These are phyloP conservation scores for Ceratosolen fusciceps DNA, from an alignment of 1,140 invertebrate genomes.

Conservation along the genomic window DNA sequence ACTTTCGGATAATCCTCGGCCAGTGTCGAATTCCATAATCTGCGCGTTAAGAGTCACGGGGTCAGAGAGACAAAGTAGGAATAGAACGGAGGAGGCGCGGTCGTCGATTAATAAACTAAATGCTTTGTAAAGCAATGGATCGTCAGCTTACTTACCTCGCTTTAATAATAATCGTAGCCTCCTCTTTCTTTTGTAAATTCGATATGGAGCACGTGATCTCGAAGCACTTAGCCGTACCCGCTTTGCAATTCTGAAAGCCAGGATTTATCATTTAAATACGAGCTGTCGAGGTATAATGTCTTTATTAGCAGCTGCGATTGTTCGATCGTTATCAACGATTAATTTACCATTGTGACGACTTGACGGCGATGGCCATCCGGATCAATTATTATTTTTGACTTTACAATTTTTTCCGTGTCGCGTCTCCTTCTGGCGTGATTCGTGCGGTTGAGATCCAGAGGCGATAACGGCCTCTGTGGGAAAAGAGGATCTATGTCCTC, in stretches of 20 bases:
- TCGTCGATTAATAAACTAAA: constrained; percentile 15
- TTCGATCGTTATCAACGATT: too few species aligned
- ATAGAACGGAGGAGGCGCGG: too few species aligned
- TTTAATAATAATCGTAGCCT: constrained; percentile 83
- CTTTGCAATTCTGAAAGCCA: constrained; percentile 81
- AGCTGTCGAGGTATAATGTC: constrained; percentile 2
- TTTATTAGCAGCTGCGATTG: constrained; percentile 32
- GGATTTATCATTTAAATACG: neutral
- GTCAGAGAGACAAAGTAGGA: neutral
- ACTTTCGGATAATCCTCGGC: constrained; percentile 89
- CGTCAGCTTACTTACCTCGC: constrained; percentile 74
- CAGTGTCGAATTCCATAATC: constrained; percentile 92
- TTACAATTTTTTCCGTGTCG: constrained; percentile 81
- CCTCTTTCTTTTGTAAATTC: constrained; percentile 80
- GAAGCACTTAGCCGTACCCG: constrained; percentile 88
- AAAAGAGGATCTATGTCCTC: constrained; percentile 67
- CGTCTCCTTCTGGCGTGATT: constrained; percentile 73
- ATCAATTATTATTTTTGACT: constrained; percentile 79
- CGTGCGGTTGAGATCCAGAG: constrained; percentile 56
- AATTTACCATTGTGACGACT: constrained; percentile 82
- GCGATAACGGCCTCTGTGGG: constrained; percentile 47
- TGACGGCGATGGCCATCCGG: constrained; percentile 80
- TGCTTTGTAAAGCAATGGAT: constrained; percentile 17
- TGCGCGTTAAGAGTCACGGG: constrained; percentile 46
- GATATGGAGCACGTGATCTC: constrained; percentile 85